Evolutionary conservation across 2,113 vertebrate genomes (phyloP).

Genomic region (Halichoerus grypus): DNA sequence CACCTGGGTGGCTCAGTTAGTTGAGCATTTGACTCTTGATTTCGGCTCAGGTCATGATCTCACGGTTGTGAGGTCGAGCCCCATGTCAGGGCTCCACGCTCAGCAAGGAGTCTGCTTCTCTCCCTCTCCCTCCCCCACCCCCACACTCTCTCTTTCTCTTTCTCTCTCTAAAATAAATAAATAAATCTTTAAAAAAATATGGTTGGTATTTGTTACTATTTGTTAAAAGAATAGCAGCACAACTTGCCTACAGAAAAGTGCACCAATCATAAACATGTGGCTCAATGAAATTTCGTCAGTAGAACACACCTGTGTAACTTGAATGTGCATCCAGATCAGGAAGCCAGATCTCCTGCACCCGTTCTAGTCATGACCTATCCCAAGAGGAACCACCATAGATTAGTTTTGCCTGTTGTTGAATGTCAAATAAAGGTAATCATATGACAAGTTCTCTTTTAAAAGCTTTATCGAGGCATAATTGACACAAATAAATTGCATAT

Average conservation of each 20-base stretch:
- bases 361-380: neutral
- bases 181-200: neutral
- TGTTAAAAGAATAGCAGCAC: neutral
- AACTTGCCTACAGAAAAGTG: neutral
- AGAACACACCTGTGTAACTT: neutral
- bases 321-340: neutral
- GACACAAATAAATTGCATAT: neutral
- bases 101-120: neutral
- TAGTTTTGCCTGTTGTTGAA: neutral
- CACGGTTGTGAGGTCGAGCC: neutral
- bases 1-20: neutral
- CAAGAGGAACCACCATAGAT: neutral
- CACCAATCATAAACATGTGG: neutral
- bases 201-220: neutral
- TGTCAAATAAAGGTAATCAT: neutral
- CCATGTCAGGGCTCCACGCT: neutral
- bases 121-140: neutral
- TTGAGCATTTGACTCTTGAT: neutral
- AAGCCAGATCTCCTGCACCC: neutral
- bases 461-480: neutral
- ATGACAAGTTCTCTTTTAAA: neutral
- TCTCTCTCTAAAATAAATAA: neutral
- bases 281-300: neutral
- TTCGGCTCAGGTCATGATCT: neutral
- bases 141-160: rapidly evolving